Conservation (phyloP, 2,113 vertebrate genomes). For the Herpetotheres cachinnans region DNA sequence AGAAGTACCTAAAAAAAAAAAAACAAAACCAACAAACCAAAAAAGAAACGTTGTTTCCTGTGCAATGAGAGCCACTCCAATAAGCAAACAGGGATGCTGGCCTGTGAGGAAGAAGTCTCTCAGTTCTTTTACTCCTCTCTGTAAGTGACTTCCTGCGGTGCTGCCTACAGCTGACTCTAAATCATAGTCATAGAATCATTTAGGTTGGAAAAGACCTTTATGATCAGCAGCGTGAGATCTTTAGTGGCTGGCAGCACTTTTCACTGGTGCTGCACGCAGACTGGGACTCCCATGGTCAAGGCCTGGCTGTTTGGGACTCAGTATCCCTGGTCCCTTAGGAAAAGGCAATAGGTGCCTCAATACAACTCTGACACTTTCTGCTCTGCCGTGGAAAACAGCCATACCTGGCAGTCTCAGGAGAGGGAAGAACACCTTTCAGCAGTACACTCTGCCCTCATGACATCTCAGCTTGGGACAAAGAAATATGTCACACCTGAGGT, state of each 20-base stretch:
- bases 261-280: neutral
- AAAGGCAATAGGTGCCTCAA: neutral
- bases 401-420: fast-evolving
- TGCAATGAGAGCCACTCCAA: too few species aligned
- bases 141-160: fast-evolving
- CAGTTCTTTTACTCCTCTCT: neutral
- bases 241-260: neutral
- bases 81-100: neutral
- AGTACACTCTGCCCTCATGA: neutral
- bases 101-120: neutral
- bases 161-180: neutral
- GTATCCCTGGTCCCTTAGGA: neutral
- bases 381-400: neutral
- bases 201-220: too few species aligned
- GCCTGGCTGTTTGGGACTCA: neutral
- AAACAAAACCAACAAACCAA: neutral
- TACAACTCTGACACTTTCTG: fast-evolving
- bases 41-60: neutral
- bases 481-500: constrained; percentile 80
- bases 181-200: neutral
- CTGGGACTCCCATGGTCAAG: fast-evolving
- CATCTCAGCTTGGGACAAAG: fast-evolving
- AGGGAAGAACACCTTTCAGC: neutral
- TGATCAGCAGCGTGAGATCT: neutral
- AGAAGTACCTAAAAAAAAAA: constrained; percentile 83